Evolutionary conservation across 2,113 vertebrate genomes (phyloP), one percentile per base, ranked within the genome.

Genomic region (Callionymus lyra): DNA sequence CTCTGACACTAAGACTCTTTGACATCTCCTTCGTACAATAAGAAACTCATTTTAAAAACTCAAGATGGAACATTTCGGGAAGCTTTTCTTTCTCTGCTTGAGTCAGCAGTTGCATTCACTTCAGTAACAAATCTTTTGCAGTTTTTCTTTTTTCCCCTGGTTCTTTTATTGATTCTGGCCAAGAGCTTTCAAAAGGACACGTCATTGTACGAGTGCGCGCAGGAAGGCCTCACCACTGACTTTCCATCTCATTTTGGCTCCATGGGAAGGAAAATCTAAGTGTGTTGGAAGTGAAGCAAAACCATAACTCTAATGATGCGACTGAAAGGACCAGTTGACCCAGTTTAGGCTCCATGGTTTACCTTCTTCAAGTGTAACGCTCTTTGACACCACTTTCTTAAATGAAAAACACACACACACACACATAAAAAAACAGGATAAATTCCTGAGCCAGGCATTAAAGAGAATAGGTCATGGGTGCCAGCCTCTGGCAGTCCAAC

Each of bases 191-290:
- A 5, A 8, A 27, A 42, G 47, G 9, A 48, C 16, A 47, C 14
- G 19, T 68, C 21, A 27, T 8, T 27, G 21, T 27, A 8, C 21
- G 4, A 8, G 21, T 8, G 21, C 4, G 21, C 4, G 21, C 21
- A 27, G 21, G 21, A 27, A 27, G 21, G 21, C 21, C 12, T 45
- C 43, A 1, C 12, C 17, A 59, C 34, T 18, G 18, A 49, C 74
- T 80, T 78, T 74, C 65, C 63, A 39, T 62, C 50, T 47, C 58
- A 39, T 38, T 56, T 77, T 63, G 71, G 66, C 56, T 44, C 41
- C 44, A 31, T 21, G 16, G 58, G 8, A 42, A 59, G 75, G 70
- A 81, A 81, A 79, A 70, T 66, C 49, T 54, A 44, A 69, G 65
- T 57, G 44, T 52, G 42, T 41, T 75, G 55, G 35, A 57, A 44